These are phyloP conservation scores for Grallaria varia DNA, from an alignment of 2,113 vertebrate genomes.

Conservation along the genomic window DNA sequence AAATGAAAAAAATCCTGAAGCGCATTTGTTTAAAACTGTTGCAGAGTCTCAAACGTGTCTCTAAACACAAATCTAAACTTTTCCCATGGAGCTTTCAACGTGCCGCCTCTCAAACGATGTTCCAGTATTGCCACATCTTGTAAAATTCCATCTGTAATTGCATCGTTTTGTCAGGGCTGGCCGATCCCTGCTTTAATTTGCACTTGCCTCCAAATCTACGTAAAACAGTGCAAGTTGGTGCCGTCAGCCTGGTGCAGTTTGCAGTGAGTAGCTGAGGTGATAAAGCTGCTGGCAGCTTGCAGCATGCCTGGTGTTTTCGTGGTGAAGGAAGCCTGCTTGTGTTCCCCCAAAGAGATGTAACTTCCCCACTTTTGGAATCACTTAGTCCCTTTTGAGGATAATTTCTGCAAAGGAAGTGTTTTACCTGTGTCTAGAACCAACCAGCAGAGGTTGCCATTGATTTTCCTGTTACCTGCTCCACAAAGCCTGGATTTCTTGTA, in stretches of 20 bases:
- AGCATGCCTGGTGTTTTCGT: not conserved
- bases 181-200: not conserved
- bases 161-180: fast-evolving
- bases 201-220: fast-evolving
- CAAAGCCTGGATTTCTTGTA: not conserved
- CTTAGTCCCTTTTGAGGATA: not conserved
- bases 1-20: not conserved
- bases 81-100: fast-evolving
- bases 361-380: not conserved
- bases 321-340: not conserved
- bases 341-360: not conserved
- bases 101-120: not conserved
- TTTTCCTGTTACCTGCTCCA: not conserved
- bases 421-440: not conserved
- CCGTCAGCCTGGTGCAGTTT: not conserved
- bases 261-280: not conserved
- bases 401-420: not conserved
- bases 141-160: not conserved
- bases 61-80: not conserved
- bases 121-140: not conserved
- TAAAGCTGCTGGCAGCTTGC: not conserved
- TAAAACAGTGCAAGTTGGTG: not conserved
- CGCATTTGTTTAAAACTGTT: not conserved
- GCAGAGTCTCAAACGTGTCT: not conserved
- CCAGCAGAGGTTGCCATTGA: constrained; percentile 31